Evolutionary conservation across 2,888 invertebrate genomes (phyloP), one percentile per base, ranked within the genome.

Genomic region (Meghimatium bilineatum): DNA sequence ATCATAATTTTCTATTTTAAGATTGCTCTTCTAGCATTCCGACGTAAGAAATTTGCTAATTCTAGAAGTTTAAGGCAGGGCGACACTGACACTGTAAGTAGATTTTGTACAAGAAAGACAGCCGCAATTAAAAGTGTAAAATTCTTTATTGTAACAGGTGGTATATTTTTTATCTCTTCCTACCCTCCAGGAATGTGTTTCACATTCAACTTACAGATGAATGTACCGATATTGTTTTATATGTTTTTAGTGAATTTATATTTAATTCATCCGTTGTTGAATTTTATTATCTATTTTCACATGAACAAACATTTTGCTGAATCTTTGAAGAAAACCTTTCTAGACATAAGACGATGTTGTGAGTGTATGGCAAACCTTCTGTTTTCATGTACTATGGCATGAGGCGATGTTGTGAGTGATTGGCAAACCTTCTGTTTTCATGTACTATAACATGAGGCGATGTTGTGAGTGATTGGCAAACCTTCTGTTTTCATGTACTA

Each of bases 121-220:
- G n/a, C n/a, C n/a, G n/a, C n/a, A 17, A n/a, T 44, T 29, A 44
- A 44, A 74, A 74, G 74, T 74, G 74, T 74, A 12, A 74, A 74
- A 23, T 74, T 74, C 23, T 49, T 44, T 49, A 49, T 32, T 49
- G 23, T 74, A n/a, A 32, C 44, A 20, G 49, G n/a, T 74, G 74
- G 74, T n/a, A n/a, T n/a, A 10, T 29, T 1, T 74, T n/a, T n/a
- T 74, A 0, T n/a, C 49, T 0, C 49, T 49, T 44, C n/a, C 74
- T n/a, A n/a, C n/a, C n/a, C n/a, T n/a, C n/a, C n/a, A n/a, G n/a
- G n/a, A n/a, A n/a, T n/a, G n/a, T n/a, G n/a, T n/a, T n/a, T n/a
- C n/a, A n/a, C n/a, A n/a, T n/a, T n/a, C n/a, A n/a, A n/a, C n/a
- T n/a, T n/a, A n/a, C n/a, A n/a, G n/a, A n/a, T n/a, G n/a, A n/a